Evolutionary conservation across 1,140 invertebrate species (phyloP).

Genomic region (Octopus sinensis): DNA sequence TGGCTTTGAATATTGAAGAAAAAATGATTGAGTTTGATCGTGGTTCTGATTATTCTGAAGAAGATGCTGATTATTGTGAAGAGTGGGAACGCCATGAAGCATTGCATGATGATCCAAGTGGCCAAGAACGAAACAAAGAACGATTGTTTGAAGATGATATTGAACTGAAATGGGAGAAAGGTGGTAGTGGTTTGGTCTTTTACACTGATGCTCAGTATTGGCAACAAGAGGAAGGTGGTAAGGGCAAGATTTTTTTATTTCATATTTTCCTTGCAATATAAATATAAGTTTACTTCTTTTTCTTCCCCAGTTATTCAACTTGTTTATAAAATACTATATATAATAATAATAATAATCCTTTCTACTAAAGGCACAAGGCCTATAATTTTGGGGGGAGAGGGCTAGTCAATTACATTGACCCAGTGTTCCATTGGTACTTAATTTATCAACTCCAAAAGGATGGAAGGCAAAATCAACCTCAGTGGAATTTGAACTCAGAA

Average conservation of each 20-base stretch:
- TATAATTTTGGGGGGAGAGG: no score
- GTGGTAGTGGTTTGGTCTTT: slow-evolving; percentile 65
- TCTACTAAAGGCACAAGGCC: no score
- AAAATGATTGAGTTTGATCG: slow-evolving; percentile 41
- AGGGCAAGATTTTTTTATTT: not conserved
- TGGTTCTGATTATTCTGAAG: slow-evolving; percentile 28
- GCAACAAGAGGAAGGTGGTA: slow-evolving; percentile 60
- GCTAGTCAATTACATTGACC: no score
- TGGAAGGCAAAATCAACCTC: no score
- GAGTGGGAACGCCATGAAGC: slow-evolving; percentile 63
- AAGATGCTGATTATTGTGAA: slow-evolving; percentile 52
- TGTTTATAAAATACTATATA: no score
- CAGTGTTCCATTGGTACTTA: no score
- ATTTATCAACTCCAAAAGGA: no score
- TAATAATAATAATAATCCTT: no score
- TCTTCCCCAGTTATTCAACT: no score
- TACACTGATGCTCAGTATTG: slow-evolving; percentile 66
- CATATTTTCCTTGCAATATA: no score
- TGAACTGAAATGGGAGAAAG: slow-evolving; percentile 68
- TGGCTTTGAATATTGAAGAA: slow-evolving; percentile 45
- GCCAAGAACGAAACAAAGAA: slow-evolving; percentile 59
- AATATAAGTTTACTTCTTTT: no score
- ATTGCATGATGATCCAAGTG: slow-evolving; percentile 63
- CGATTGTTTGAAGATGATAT: slow-evolving; percentile 64
- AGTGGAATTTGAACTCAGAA: no score